Percentiles rank a stretch among this genome's conserved stretches.
Conservation (phyloP, 2,113 vertebrate species). For the Chaenocephalus aceratus region DNA sequence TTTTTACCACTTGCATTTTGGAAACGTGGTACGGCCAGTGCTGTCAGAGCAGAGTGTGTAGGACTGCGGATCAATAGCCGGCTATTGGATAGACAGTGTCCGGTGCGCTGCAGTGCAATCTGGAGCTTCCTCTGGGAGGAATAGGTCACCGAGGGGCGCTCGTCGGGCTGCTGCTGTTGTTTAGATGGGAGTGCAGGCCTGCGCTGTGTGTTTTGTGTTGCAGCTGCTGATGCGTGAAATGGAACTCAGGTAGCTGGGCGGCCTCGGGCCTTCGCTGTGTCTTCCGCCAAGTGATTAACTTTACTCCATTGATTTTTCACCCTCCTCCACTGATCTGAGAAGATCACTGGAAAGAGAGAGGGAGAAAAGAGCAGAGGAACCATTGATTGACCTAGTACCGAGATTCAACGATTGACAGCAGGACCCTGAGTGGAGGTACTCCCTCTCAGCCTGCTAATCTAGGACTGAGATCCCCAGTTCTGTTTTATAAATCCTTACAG, state of each 20-base stretch:
- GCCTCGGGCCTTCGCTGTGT: constrained; percentile 79
- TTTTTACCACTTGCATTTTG: constrained; percentile 67
- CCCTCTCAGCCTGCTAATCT: constrained; percentile 68
- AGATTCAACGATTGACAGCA: constrained; percentile 78
- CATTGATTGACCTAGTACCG: constrained; percentile 79
- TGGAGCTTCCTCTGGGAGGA: constrained; percentile 80
- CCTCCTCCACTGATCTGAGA: constrained; percentile 82
- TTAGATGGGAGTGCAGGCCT: constrained; percentile 74
- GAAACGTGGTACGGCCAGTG: constrained; percentile 43
- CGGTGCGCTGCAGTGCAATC: constrained; percentile 72
- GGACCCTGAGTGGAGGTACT: constrained; percentile 72
- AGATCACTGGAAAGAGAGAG: constrained; percentile 72
- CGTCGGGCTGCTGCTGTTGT: constrained; percentile 70
- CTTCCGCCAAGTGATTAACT: constrained; percentile 85
- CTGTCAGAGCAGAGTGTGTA: constrained; percentile 57
- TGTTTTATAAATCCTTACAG: constrained; percentile 62
- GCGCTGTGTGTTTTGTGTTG: constrained; percentile 83
- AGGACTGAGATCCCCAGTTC: constrained; percentile 37
- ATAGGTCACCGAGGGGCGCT: constrained; percentile 67
- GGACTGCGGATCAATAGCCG: constrained; percentile 72
- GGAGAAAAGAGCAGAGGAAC: constrained; percentile 53
- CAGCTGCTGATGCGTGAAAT: constrained; percentile 85
- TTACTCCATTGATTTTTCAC: constrained; percentile 85
- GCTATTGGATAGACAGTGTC: constrained; percentile 62
- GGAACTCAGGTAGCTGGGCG: constrained; percentile 82